Percentiles rank a stretch among this genome's conserved stretches.
Conservation (phyloP, 2,888 invertebrate genomes). For the Stratiomys singularior region DNA sequence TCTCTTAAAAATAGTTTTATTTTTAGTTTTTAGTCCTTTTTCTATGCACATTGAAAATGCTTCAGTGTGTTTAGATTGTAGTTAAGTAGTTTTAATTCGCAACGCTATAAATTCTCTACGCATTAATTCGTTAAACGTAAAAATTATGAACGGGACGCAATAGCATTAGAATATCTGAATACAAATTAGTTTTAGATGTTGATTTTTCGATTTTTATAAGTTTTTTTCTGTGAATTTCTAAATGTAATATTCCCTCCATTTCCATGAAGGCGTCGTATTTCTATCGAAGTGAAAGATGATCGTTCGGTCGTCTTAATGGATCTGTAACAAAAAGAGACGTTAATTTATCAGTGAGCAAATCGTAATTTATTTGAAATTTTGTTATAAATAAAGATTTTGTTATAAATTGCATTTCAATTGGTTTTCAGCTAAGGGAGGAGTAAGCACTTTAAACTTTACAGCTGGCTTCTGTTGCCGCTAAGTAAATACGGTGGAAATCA, state of each 20-base stretch:
- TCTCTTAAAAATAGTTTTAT: not conserved
- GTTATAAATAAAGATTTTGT: too few species aligned
- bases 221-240: not conserved
- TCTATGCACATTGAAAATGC: not conserved
- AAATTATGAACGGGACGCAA: constrained; percentile 45
- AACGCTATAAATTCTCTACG: constrained; percentile 44
- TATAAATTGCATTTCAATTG: too few species aligned
- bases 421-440: too few species aligned
- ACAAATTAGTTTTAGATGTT: constrained; percentile 38
- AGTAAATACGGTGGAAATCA: too few species aligned
- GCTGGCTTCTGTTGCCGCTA: too few species aligned
- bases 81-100: constrained; percentile 11
- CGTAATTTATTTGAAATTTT: too few species aligned
- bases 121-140: constrained; percentile 33
- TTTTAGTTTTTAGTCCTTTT: not conserved
- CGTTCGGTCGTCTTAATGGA: constrained; percentile 15
- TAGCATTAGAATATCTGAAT: constrained; percentile 46
- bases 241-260: not conserved
- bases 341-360: too few species aligned
- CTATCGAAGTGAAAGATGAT: not conserved
- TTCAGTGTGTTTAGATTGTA: too few species aligned
- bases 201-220: not conserved
- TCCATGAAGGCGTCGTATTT: not conserved
- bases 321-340: constrained; percentile 27
- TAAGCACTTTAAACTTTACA: too few species aligned